Evolutionary conservation across 2,888 invertebrate genomes (phyloP), one percentile per base, ranked within the genome.

Genomic region (Tipula lateralis): DNA sequence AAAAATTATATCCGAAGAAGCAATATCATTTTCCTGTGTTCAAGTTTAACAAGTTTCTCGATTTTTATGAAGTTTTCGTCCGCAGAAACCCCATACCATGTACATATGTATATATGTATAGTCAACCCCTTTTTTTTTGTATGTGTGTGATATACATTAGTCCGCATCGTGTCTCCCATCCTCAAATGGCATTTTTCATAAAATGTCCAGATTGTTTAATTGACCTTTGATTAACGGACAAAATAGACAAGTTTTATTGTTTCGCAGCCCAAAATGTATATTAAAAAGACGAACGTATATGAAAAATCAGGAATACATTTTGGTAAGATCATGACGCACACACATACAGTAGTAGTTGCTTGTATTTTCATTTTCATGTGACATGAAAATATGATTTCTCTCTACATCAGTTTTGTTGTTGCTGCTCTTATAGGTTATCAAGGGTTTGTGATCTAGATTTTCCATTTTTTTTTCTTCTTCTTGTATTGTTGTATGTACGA

Each of bases 41-140:
- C 66, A 66, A 66, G 66, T 66, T 66, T 66, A 66, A 66, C 66
- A 66, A 66, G 66, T 66, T 66, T 66, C n/a, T n/a, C 66, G 66
- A 66, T 66, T 66, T 66, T 66, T 24, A 9, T 44, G 9, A n/a
- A n/a, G n/a, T 66, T 66, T 66, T 66, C 9, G 24, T 24, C n/a
- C n/a, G n/a, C n/a, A n/a, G n/a, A n/a, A n/a, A n/a, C n/a, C n/a
- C n/a, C n/a, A n/a, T n/a, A n/a, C n/a, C n/a, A n/a, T n/a, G n/a
- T n/a, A n/a, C n/a, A n/a, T n/a, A n/a, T n/a, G n/a, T n/a, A n/a
- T n/a, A n/a, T n/a, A n/a, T n/a, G n/a, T n/a, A n/a, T 24, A 44
- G 16, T 66, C 66, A 66, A 66, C 66, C 66, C 66, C 66, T 66
- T 66, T 66, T 24, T 24, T 66, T 24, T n/a, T n/a, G n/a, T n/a